phyloP scores from a whole-genome alignment of 2,888 invertebrate genomes.

The Drosophila silvestris region DNA sequence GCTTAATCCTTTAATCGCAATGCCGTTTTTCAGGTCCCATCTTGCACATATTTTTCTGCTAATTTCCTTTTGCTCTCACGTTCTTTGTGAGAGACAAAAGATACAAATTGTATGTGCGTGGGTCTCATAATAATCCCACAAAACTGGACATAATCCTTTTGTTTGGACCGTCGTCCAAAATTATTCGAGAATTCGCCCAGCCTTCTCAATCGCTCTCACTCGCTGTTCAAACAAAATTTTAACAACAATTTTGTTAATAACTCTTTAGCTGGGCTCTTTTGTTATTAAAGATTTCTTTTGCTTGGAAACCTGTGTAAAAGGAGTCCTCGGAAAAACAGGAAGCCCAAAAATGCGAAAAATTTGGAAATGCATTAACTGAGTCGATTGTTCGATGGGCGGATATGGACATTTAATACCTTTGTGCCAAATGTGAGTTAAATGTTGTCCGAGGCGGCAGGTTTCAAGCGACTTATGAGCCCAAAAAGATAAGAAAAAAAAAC shows the following conservation, averaged over 20 bases:
- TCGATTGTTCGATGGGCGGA: constrained; percentile 76
- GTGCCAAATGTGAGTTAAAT: constrained; percentile 70
- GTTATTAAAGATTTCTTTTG: constrained; percentile 19
- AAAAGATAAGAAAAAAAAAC: neutral
- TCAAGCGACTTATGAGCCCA: constrained; percentile 39
- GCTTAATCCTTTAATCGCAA: constrained; percentile 76
- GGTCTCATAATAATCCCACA: constrained; percentile 71
- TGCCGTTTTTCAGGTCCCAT: constrained; percentile 35
- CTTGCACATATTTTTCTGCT: constrained; percentile 66
- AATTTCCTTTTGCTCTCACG: constrained; percentile 58
- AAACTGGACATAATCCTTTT: constrained; percentile 79
- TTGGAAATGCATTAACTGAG: constrained; percentile 53
- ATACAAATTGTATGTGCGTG: constrained; percentile 47
- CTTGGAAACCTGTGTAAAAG: constrained; percentile 43
- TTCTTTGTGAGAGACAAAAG: constrained; percentile 51
- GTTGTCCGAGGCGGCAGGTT: constrained; percentile 44
- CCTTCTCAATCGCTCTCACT: constrained; percentile 14
- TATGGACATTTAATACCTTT: constrained; percentile 77
- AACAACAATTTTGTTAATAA: constrained; percentile 63
- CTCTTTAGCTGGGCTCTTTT: constrained; percentile 54
- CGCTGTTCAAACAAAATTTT: constrained; percentile 33
- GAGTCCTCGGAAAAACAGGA: constrained; percentile 32
- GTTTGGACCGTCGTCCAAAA: constrained; percentile 61
- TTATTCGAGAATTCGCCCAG: constrained; percentile 57
- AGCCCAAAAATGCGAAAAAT: constrained; percentile 29